Percentiles rank a stretch among this genome's conserved stretches.
Evolutionary conservation across 2,113 vertebrate genomes (phyloP).

Genomic region (Chascanopsetta lugubris): DNA sequence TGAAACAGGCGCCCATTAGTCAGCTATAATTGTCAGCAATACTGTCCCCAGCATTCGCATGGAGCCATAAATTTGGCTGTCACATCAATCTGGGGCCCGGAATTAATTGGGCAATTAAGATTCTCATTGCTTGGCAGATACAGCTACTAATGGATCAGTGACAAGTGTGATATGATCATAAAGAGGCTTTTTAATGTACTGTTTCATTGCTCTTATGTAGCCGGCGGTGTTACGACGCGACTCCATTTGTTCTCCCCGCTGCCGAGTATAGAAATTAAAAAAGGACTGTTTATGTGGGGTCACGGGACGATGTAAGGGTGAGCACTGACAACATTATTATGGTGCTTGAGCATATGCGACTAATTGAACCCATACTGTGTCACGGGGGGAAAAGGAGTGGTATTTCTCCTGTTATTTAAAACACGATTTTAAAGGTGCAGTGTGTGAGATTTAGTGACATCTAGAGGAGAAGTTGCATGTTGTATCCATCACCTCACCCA

Average conservation of each 20-base stretch:
- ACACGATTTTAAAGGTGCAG: too few species aligned
- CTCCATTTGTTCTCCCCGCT: conserved; percentile 59
- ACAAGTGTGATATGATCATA: conserved; percentile 82
- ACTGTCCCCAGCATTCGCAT: conserved; percentile 51
- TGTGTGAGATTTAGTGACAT: too few species aligned
- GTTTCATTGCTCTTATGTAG: conserved; percentile 82
- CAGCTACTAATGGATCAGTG: conserved; percentile 81
- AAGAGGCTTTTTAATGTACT: conserved; percentile 83
- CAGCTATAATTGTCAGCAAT: conserved; percentile 70
- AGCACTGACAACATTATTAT: conserved; percentile 6
- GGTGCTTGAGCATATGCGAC: conserved; percentile 14
- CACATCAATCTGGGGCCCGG: conserved; percentile 75
- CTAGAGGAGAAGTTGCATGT: too few species aligned
- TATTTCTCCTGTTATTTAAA: neutral
- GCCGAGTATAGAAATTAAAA: conserved; percentile 24
- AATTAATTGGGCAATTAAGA: conserved; percentile 86
- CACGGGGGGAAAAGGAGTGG: neutral
- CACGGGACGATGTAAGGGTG: conserved; percentile 35
- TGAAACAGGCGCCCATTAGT: conserved; percentile 66
- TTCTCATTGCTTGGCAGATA: conserved; percentile 80
- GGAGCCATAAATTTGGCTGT: conserved; percentile 77
- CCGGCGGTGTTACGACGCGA: conserved; percentile 48
- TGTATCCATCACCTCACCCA: too few species aligned
- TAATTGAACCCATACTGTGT: conserved; percentile 20
- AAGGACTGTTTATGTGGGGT: conserved; percentile 28